Evolutionary conservation across 2,797 vertebrate species (phyloP), one percentile per base, ranked within the genome.

Genomic region (Acrossocheilus wenchowensis): DNA sequence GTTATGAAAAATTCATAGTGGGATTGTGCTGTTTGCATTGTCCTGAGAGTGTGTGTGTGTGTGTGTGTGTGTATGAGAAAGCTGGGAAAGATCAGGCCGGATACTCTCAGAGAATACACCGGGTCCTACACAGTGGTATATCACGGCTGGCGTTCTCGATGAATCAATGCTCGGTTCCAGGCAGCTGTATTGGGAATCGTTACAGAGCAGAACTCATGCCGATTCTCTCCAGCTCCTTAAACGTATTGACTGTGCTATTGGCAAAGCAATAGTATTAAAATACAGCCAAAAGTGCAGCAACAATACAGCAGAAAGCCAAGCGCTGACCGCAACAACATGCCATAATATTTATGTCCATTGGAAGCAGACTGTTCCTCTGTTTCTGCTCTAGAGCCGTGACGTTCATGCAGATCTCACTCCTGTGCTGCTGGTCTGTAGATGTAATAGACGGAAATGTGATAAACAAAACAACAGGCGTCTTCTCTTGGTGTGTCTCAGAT

Each of bases 1-100:
- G 93, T 94, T 93, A 96, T 96, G 93, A 96, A 96, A 96, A 95
- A 95, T 96, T 96, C 93, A 96, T 95, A 93, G 39, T 21, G 81
- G 81, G 86, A 90, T 92, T 87, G 92, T 93, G 92, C 62, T 88
- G 88, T 87, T 87, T 88, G 87, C 86, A 82, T 91, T 79, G 90
- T 92, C 90, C 90, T 90, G 91, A 89, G 90, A 89, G 90, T 87
- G 87, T 83, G 90, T 89, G 82, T 81, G 83, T 83, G 90, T 89
- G 82, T 81, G 83, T 87, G 87, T 83, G 90, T 89, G 82, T 81
- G 83, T 43, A 5, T 5, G 68, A 12, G 68, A 41, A 43, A 64
- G 17, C 30, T 23, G 69, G 26, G 19, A 9, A 23, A 74, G 69
- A 36, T 26, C 71, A 36, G 30, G 52, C 54, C 36, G 73, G 86